Evolutionary conservation across 2,113 vertebrate genomes (phyloP).

Genomic region (Tauraco erythrolophus): DNA sequence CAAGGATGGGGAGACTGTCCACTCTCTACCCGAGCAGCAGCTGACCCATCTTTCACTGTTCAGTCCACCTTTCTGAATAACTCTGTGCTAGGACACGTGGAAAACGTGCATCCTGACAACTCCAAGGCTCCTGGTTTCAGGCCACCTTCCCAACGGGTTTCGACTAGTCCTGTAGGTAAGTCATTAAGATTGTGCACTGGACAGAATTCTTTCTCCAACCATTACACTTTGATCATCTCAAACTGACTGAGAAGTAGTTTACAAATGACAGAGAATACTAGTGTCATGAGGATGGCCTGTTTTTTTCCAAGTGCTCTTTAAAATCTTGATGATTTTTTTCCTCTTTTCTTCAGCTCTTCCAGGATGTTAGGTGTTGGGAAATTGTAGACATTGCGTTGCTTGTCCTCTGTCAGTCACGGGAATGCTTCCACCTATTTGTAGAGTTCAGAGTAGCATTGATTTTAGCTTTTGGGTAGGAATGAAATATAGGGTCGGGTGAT

Average conservation of each 20-base stretch:
- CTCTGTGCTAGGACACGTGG: conserved; percentile 89
- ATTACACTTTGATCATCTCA: neutral
- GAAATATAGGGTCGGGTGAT: neutral
- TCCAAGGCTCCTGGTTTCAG: conserved; percentile 97
- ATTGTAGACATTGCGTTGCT: neutral
- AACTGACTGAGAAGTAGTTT: neutral
- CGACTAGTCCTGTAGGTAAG: conserved; percentile 92
- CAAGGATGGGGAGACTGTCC: conserved; percentile 95
- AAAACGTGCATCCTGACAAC: conserved; percentile 90
- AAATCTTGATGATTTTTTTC: neutral
- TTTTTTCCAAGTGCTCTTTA: neutral
- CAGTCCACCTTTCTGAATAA: conserved; percentile 88
- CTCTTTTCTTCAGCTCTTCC: neutral
- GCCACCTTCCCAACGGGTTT: conserved; percentile 90
- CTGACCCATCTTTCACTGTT: conserved; percentile 89
- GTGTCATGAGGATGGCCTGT: neutral
- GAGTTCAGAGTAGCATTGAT: neutral
- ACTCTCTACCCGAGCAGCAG: conserved; percentile 87
- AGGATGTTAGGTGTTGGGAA: neutral
- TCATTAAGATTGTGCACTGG: neutral
- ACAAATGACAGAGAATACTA: neutral
- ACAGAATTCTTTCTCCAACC: neutral
- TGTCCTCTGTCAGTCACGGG: neutral
- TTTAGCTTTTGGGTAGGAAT: neutral
- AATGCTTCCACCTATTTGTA: neutral